A percentile compares a stretch with the other conserved stretches of the same genome.
Conservation (phyloP, 37 sponge, comb jelly and placozoan genomes). For the Diacarnus erythraeanus region DNA sequence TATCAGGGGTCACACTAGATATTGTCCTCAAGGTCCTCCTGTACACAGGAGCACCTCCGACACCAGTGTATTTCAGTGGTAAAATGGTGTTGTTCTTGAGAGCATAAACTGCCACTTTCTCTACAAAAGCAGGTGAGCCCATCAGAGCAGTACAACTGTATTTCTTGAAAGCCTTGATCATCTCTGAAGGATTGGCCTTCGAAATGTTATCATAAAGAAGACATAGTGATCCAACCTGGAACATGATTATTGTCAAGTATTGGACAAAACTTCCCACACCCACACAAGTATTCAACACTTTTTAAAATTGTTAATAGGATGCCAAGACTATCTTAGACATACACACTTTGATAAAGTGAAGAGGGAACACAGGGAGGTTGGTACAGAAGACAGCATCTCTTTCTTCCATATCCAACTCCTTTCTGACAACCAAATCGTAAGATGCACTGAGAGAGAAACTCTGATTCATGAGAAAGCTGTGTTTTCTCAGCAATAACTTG, state of each 20-base stretch:
- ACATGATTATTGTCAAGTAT: background rate
- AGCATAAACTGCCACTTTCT: slow-evolving; percentile 55
- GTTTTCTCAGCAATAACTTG: slow-evolving; percentile 57
- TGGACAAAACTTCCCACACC: no score
- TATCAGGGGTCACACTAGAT: slow-evolving; percentile 18
- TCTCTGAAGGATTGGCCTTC: slow-evolving; percentile 37
- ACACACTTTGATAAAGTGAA: slow-evolving; percentile 50
- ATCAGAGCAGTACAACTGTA: slow-evolving; percentile 29
- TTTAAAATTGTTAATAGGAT: background rate
- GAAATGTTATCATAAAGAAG: slow-evolving; percentile 37
- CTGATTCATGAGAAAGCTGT: slow-evolving; percentile 53
- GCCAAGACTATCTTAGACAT: background rate
- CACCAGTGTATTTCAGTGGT: slow-evolving; percentile 31
- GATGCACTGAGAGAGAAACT: slow-evolving; percentile 27
- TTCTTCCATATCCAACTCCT: slow-evolving; percentile 41
- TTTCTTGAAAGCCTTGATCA: slow-evolving; percentile 40
- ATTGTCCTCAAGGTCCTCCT: slow-evolving; percentile 39
- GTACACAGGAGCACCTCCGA: slow-evolving; percentile 81
- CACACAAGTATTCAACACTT: background rate
- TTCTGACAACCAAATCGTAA: slow-evolving; percentile 25
- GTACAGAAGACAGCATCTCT: slow-evolving; percentile 35
- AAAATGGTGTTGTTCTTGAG: slow-evolving; percentile 28
- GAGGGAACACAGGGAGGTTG: slow-evolving; percentile 57
- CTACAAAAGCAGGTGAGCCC: slow-evolving; percentile 68
- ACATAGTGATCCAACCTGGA: slow-evolving; percentile 63